Conservation (phyloP, 2,797 vertebrate genomes). For the Fratercula arctica region DNA sequence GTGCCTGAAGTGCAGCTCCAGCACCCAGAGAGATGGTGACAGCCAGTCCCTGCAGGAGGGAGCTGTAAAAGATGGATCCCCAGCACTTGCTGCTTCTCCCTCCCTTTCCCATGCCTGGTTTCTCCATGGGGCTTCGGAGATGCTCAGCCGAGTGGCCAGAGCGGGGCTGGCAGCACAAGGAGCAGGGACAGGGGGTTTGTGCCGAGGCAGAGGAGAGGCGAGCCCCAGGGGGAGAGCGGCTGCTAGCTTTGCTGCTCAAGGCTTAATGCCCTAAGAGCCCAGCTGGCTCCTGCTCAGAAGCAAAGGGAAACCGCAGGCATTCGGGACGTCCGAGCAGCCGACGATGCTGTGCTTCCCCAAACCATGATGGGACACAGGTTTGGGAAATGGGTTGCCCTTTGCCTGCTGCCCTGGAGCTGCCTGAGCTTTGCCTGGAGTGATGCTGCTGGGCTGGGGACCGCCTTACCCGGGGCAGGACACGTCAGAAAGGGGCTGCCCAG, state of each 20-base stretch:
- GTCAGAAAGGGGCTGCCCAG: not conserved
- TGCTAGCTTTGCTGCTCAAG: slow-evolving; percentile 34
- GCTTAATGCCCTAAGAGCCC: slow-evolving; percentile 58
- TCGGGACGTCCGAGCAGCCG: not conserved
- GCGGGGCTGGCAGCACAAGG: not conserved
- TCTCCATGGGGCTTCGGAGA: not conserved
- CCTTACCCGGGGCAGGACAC: not conserved
- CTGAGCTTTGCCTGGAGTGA: not conserved
- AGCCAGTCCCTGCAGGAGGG: not conserved
- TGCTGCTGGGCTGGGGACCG: not conserved
- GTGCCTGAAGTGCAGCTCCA: not conserved
- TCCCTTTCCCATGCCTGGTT: not conserved
- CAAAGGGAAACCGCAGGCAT: not conserved
- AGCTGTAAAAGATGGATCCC: not conserved
- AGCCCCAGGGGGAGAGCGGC: not conserved
- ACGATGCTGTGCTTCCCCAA: not conserved
- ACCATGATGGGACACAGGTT: not conserved
- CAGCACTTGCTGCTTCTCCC: not conserved
- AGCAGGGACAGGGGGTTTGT: not conserved
- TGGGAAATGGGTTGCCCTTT: not conserved
- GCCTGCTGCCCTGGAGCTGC: slow-evolving; percentile 38
- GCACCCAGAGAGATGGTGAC: not conserved
- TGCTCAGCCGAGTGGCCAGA: rapidly evolving
- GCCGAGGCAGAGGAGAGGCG: not conserved
- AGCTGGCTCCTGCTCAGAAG: slow-evolving; percentile 42